Conservation (phyloP, 2,797 vertebrate species). For the Pangasius macronema region DNA sequence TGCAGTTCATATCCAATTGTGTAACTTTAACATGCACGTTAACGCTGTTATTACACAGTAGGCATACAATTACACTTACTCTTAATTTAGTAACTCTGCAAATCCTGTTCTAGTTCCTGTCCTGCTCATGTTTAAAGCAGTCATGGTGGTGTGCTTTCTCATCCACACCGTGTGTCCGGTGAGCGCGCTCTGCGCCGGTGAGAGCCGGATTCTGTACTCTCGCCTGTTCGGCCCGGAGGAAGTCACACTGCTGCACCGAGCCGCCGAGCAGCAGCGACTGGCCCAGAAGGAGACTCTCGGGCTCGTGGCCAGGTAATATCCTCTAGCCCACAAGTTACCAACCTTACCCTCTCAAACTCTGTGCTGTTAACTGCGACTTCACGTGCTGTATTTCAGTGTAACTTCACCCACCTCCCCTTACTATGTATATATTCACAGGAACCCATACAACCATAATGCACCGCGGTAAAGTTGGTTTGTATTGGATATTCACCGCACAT, state of each 20-base stretch:
- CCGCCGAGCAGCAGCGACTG: conserved; percentile 72
- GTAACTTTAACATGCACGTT: neutral
- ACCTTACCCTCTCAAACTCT: neutral
- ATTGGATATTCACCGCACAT: no score
- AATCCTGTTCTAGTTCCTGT: neutral
- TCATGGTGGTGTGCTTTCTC: conserved; percentile 84
- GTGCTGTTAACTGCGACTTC: neutral
- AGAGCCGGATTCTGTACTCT: conserved; percentile 81
- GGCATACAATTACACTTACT: no score
- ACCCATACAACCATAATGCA: neutral
- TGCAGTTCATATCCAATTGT: neutral
- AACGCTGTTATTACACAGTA: no score
- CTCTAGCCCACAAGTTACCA: neutral
- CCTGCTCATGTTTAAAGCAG: neutral
- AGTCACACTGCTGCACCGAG: neutral
- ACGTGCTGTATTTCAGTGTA: neutral
- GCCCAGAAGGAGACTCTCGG: conserved; percentile 76
- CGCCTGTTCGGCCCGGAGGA: conserved; percentile 77
- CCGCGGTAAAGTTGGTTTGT: no score
- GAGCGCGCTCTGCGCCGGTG: conserved; percentile 60
- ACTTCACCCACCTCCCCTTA: neutral
- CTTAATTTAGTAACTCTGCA: neutral
- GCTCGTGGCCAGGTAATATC: conserved; percentile 76
- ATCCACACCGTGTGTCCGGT: conserved; percentile 80
- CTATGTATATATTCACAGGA: neutral